A percentile compares a stretch with the other conserved stretches of the same genome.
phyloP scores from a whole-genome alignment of 2,888 invertebrate species.

The Agrypnus murinus region DNA sequence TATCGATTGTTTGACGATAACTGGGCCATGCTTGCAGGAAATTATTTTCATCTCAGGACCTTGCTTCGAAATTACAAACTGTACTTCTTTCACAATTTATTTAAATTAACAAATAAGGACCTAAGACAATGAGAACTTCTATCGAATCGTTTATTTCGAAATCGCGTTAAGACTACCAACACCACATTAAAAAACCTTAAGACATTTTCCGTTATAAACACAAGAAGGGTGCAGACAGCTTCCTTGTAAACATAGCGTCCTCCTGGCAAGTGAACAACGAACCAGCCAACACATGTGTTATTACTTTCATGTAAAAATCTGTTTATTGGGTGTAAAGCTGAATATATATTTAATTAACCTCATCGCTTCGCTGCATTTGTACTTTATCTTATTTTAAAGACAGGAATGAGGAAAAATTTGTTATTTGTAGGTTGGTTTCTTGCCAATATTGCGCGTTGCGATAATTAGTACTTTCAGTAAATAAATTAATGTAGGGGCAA shows the following conservation, averaged over 20 bases:
- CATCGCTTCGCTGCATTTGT: too few relatives aligned
- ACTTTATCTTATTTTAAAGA: constrained; percentile 4
- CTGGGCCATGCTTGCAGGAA: too few relatives aligned
- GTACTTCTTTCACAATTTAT: too few relatives aligned
- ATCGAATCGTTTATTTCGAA: too few relatives aligned
- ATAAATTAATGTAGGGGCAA: constrained; percentile 2
- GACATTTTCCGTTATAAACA: constrained; percentile 28
- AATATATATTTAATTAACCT: constrained; percentile 38
- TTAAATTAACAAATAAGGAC: too few relatives aligned
- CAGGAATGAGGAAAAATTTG: constrained; percentile 16
- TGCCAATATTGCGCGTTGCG: constrained; percentile 22
- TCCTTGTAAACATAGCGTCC: constrained; percentile 35
- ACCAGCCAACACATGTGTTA: constrained; percentile 48
- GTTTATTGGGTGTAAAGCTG: constrained; percentile 38
- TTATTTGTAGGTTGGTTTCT: constrained; percentile 1
- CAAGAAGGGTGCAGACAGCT: constrained; percentile 33
- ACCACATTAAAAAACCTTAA: too few relatives aligned
- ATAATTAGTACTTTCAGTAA: constrained; percentile 21
- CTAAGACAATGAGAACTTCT: too few relatives aligned
- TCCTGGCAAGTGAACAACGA: constrained; percentile 37
- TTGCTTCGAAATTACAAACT: too few relatives aligned
- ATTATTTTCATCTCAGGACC: too few relatives aligned
- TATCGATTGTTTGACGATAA: too few relatives aligned
- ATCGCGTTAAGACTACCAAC: too few relatives aligned
- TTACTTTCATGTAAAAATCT: constrained; percentile 41